Conservation (phyloP, 2,113 vertebrate species). For the Erythrocebus patas region DNA sequence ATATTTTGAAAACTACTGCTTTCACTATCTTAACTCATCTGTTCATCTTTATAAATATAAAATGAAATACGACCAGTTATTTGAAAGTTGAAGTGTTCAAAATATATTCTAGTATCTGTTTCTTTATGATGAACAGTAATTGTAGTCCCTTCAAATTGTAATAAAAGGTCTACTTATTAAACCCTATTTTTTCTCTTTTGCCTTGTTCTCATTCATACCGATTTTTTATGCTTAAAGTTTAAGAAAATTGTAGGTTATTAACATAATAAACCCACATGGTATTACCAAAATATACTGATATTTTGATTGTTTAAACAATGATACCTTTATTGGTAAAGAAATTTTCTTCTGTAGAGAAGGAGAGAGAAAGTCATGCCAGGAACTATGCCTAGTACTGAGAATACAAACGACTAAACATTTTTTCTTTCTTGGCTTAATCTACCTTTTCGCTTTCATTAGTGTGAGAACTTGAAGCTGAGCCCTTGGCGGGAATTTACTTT, state of each 20-base stretch:
- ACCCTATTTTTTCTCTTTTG: not conserved
- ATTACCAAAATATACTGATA: not conserved
- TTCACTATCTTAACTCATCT: not conserved
- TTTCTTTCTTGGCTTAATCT: conserved; percentile 8
- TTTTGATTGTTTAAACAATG: not conserved
- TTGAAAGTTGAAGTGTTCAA: not conserved
- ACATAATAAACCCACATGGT: not conserved
- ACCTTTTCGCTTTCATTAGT: conserved; percentile 16
- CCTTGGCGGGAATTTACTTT: conserved; percentile 20
- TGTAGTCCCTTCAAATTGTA: not conserved
- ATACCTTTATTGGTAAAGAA: not conserved
- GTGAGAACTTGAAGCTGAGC: conserved; percentile 31
- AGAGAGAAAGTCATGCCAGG: not conserved
- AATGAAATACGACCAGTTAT: not conserved
- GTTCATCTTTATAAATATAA: not conserved
- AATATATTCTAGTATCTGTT: not conserved
- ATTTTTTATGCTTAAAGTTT: not conserved
- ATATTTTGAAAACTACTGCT: not conserved
- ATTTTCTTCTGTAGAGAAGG: not conserved
- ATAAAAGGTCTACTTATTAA: not conserved
- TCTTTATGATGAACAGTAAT: not conserved
- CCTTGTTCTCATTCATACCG: not conserved
- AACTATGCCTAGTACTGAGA: not conserved
- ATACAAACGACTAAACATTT: not conserved
- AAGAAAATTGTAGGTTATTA: not conserved